Percentiles rank a stretch among this genome's conserved stretches.
These are phyloP conservation scores for Chromoteleia sp. DNA, from an alignment of 2,888 invertebrate species.

Conservation along the genomic window DNA sequence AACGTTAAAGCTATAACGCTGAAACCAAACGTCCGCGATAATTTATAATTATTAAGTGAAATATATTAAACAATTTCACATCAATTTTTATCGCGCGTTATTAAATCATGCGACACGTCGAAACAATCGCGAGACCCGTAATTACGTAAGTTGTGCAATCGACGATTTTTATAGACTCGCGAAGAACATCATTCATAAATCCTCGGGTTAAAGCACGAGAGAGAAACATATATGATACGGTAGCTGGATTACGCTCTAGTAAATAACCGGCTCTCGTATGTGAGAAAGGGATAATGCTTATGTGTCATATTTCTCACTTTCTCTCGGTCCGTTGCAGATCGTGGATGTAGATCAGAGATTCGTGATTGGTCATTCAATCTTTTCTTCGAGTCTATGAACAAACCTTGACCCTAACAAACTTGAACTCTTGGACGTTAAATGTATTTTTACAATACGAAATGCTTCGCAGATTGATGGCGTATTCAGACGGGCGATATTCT, in stretches of 20 bases:
- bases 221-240: constrained; percentile 53
- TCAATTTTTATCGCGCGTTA: constrained; percentile 16
- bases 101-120: constrained; percentile 25
- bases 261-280: constrained; percentile 59
- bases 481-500: constrained; percentile 41
- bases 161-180: constrained; percentile 45
- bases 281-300: constrained; percentile 61
- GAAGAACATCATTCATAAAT: constrained; percentile 58
- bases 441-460: constrained; percentile 54
- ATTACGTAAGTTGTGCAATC: constrained; percentile 48
- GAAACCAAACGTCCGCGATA: constrained; percentile 2
- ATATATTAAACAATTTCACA: constrained; percentile 24
- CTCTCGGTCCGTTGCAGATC: constrained; percentile 28
- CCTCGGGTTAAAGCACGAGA: constrained; percentile 9
- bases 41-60: constrained; percentile 25
- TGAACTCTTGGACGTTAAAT: constrained; percentile 58
- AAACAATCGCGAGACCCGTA: constrained; percentile 4
- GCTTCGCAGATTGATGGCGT: constrained; percentile 56
- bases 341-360: constrained; percentile 51
- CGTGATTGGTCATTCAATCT: constrained; percentile 64
- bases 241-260: constrained; percentile 66
- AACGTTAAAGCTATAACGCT: constrained; percentile 30
- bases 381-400: constrained; percentile 52
- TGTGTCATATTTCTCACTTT: constrained; percentile 68
- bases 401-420: constrained; percentile 63